Evolutionary conservation across 2,797 vertebrate species (phyloP).

Genomic region (Aselliscus stoliczkanus): DNA sequence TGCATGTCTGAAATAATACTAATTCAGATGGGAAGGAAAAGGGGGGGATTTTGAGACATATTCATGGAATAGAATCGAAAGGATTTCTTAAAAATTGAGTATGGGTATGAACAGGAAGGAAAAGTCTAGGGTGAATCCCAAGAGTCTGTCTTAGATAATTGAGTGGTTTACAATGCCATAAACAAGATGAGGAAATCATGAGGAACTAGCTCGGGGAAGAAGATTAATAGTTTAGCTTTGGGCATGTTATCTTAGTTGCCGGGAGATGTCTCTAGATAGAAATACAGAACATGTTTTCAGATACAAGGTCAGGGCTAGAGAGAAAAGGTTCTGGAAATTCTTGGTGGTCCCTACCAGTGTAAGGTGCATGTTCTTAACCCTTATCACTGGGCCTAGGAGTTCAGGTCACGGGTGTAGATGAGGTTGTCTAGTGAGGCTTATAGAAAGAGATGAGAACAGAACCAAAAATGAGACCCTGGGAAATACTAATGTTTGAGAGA

Average conservation of each 20-base stretch:
- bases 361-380: background rate
- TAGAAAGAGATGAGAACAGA: background rate
- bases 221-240: background rate
- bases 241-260: background rate
- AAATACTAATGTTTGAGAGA: background rate
- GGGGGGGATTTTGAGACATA: background rate
- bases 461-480: background rate
- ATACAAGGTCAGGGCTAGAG: background rate
- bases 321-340: background rate
- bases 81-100: background rate
- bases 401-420: background rate
- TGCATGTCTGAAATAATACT: background rate
- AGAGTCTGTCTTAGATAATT: background rate
- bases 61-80: background rate
- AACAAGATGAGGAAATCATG: background rate
- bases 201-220: background rate
- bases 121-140: background rate
- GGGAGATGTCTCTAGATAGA: background rate
- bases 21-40: background rate
- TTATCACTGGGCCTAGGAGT: background rate
- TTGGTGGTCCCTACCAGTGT: background rate
- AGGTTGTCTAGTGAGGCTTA: background rate
- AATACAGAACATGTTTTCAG: background rate
- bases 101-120: background rate
- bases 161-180: background rate